Evolutionary conservation across 1,140 invertebrate genomes (phyloP).

Genomic region (Papilio helenus): DNA sequence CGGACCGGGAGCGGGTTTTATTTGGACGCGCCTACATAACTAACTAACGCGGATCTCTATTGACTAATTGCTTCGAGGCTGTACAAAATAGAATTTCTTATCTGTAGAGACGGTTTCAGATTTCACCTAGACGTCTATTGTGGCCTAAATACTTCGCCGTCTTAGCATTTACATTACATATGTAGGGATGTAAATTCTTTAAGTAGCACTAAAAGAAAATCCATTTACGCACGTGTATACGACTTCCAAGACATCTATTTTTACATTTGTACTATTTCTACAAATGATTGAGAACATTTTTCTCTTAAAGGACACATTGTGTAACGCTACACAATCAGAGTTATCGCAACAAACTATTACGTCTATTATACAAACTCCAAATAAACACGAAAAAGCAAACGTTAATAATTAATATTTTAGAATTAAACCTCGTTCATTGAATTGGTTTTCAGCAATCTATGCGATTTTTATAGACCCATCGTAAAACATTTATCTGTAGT

Average conservation of each 20-base stretch:
- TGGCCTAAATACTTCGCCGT: conserved; percentile 71
- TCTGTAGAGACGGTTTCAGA: conserved; percentile 41
- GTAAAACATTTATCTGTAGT: neutral
- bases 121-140: conserved; percentile 51
- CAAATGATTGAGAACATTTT: conserved; percentile 19
- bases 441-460: neutral
- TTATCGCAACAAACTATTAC: neutral
- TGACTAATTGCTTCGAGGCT: conserved; percentile 62
- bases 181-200: conserved; percentile 28
- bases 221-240: conserved; percentile 37
- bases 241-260: conserved; percentile 37
- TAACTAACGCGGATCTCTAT: conserved; percentile 52
- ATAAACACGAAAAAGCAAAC: neutral
- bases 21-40: conserved; percentile 48
- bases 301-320: neutral
- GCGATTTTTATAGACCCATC: neutral
- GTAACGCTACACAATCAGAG: neutral
- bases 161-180: conserved; percentile 42
- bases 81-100: conserved; percentile 74
- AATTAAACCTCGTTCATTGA: neutral
- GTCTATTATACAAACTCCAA: neutral
- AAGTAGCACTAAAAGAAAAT: conserved; percentile 27
- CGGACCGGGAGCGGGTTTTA: conserved; percentile 50
- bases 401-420: neutral
- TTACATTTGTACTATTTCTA: conserved; percentile 27